Evolutionary conservation across 2,113 vertebrate genomes (phyloP).

Genomic region (Chunga burmeisteri): DNA sequence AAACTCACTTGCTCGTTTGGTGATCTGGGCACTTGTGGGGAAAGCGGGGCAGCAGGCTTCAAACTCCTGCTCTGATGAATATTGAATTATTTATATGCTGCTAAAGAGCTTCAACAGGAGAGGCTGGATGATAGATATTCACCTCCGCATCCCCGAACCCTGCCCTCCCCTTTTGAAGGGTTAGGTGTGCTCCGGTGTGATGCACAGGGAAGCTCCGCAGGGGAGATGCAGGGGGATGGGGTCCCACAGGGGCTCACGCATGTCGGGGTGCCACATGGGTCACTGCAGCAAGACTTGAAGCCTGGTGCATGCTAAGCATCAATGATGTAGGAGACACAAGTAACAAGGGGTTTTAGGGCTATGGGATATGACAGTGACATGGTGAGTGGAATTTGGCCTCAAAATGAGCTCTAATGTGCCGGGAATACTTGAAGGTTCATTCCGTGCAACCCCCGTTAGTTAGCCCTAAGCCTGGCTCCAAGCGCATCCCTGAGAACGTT

Average conservation of each 20-base stretch:
- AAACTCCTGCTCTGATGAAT: conserved; percentile 23
- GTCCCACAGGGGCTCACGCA: accelerated
- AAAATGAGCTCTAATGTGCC: background rate
- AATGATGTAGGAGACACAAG: background rate
- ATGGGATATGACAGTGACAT: background rate
- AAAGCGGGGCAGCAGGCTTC: background rate
- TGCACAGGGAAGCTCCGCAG: background rate
- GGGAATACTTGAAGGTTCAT: background rate
- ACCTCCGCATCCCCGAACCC: background rate
- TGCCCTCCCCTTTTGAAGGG: background rate
- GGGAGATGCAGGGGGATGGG: accelerated
- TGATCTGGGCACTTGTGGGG: background rate
- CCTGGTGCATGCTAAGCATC: background rate
- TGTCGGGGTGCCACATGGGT: background rate
- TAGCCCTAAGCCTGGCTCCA: background rate
- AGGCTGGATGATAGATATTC: background rate
- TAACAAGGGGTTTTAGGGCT: background rate
- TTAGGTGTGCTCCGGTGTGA: background rate
- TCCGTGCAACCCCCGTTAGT: accelerated
- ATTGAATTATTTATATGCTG: conserved; percentile 8
- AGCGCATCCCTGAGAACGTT: background rate
- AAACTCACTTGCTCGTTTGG: background rate
- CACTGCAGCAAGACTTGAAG: background rate
- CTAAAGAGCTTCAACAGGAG: background rate
- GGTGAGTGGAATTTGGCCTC: background rate